Evolutionary conservation across 2,888 invertebrate species (phyloP).

Genomic region (Protophormia terraenovae): DNA sequence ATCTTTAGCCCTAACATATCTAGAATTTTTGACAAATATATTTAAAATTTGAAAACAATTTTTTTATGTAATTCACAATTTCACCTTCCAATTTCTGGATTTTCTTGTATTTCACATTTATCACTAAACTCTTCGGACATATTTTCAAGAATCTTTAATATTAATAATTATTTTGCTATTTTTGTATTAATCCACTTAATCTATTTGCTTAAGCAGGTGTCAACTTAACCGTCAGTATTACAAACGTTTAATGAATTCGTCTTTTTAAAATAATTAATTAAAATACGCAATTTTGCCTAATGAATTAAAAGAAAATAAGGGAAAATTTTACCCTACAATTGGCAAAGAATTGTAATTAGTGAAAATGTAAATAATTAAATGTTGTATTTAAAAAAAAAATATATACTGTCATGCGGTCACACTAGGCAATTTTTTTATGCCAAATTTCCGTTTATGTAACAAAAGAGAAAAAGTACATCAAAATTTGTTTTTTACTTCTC

Average conservation of each 20-base stretch:
- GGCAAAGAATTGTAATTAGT: not conserved
- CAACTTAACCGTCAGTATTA: conserved; percentile 32
- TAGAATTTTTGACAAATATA: conserved; percentile 70
- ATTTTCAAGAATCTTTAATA: not conserved
- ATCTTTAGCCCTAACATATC: conserved; percentile 83
- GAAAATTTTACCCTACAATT: not conserved
- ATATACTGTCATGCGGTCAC: no score
- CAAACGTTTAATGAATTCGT: conserved; percentile 51
- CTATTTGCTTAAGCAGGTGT: conserved; percentile 26
- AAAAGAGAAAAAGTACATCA: no score
- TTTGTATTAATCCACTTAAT: not conserved
- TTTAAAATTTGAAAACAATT: not conserved
- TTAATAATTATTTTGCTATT: not conserved
- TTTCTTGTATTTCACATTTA: conserved; percentile 75
- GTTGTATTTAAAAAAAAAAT: no score
- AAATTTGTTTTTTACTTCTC: no score
- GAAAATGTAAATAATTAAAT: no score
- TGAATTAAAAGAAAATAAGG: not conserved
- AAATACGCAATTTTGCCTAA: conserved; percentile 2
- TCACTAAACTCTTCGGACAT: conserved; percentile 74
- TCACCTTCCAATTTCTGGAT: conserved; percentile 76
- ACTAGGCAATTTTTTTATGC: no score
- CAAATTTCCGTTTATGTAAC: no score
- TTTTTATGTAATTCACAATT: not conserved
- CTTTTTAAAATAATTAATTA: conserved; percentile 40